Evolutionary conservation across 2,888 invertebrate species (phyloP).

Genomic region (Phaonia tiefii): DNA sequence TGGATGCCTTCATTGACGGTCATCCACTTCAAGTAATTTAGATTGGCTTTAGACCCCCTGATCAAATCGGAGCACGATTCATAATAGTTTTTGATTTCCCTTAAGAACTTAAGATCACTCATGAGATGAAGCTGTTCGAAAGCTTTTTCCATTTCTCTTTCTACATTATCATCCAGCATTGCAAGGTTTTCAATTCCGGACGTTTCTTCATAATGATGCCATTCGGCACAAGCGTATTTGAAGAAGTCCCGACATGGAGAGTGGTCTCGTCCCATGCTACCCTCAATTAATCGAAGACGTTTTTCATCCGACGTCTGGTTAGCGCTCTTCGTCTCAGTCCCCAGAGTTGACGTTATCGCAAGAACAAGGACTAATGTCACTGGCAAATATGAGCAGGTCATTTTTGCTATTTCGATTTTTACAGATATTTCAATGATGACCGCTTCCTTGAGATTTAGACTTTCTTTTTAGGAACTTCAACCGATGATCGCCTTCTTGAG

Average conservation of each 20-base stretch:
- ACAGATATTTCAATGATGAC: no score
- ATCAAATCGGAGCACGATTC: not conserved
- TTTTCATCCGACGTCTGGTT: not conserved
- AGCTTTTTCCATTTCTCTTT: not conserved
- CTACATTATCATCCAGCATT: not conserved
- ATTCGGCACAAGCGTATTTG: not conserved
- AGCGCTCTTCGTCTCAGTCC: not conserved
- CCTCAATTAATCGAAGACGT: not conserved
- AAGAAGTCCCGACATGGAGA: not conserved
- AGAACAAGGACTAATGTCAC: no score
- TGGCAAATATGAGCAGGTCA: no score
- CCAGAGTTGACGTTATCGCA: not conserved
- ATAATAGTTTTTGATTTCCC: not conserved
- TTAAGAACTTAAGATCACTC: not conserved
- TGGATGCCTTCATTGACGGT: not conserved
- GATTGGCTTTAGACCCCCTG: no score
- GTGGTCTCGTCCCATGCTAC: not conserved
- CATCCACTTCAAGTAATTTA: constrained; percentile 11
- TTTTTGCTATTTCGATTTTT: no score
- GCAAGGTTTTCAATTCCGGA: no score
- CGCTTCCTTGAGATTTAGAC: no score
- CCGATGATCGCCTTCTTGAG: no score
- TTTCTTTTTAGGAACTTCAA: no score
- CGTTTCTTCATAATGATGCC: not conserved
- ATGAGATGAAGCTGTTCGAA: not conserved